phyloP scores from a whole-genome alignment of 2,113 vertebrate genomes.

The Marmota flaviventris region DNA sequence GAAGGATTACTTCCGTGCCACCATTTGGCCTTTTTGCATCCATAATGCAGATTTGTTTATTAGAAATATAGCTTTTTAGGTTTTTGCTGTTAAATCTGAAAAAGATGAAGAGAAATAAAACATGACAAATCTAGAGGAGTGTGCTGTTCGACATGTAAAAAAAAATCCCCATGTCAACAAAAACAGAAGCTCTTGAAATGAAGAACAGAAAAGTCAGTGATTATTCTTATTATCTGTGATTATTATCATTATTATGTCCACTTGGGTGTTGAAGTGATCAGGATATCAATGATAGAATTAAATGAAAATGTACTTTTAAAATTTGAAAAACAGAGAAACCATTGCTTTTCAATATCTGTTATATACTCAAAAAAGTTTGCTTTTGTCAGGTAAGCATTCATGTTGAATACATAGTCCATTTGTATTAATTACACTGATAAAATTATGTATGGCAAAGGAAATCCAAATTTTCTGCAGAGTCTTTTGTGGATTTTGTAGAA shows the following conservation, averaged over 20 bases:
- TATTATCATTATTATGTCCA: neutral
- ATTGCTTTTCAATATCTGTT: neutral
- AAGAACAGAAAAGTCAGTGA: neutral
- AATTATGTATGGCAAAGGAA: neutral
- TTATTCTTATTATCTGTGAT: neutral
- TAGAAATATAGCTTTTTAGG: slow-evolving; percentile 13
- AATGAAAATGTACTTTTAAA: neutral
- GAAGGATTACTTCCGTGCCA: neutral
- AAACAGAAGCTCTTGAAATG: neutral
- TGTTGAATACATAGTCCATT: too few species aligned
- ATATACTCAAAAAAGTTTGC: neutral
- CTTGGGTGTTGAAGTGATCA: neutral
- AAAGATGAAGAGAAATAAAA: slow-evolving; percentile 52
- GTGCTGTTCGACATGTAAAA: neutral
- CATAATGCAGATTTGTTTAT: slow-evolving; percentile 13
- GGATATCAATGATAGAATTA: neutral
- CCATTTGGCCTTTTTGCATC: neutral
- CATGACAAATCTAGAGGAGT: neutral
- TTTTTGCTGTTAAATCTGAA: slow-evolving; percentile 27
- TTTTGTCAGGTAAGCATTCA: neutral
- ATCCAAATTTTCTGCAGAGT: neutral
- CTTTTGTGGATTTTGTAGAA: neutral
- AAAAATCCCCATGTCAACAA: slow-evolving; percentile 1
- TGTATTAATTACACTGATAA: too few species aligned
- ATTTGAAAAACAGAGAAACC: neutral